These are phyloP conservation scores for Thomomys bottae DNA, from an alignment of 2,113 vertebrate genomes.

Conservation along the genomic window DNA sequence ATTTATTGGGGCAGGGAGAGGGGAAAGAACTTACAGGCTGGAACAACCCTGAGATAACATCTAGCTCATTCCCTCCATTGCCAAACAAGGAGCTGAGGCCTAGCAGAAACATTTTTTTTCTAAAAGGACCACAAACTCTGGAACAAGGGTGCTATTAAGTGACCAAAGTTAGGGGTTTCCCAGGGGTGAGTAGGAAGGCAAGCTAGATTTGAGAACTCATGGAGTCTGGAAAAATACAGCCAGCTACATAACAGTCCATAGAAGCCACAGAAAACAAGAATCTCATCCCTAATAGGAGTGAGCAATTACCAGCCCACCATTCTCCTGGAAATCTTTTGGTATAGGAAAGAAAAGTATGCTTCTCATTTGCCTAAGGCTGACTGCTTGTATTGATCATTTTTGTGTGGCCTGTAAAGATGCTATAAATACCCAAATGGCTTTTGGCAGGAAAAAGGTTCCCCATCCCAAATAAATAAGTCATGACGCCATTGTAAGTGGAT, in stretches of 20 bases:
- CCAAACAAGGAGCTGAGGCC: slow-evolving; percentile 1
- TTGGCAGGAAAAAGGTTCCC: too few species aligned
- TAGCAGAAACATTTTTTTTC: slow-evolving; percentile 50
- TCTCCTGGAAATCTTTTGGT: too few species aligned
- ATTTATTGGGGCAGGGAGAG: neutral
- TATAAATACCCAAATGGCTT: too few species aligned
- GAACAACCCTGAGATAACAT: slow-evolving; percentile 26
- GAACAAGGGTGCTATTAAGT: neutral
- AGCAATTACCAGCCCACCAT: too few species aligned
- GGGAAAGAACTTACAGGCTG: neutral
- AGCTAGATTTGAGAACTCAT: slow-evolving; percentile 41
- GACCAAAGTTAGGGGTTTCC: slow-evolving; percentile 37
- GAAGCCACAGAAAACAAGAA: neutral
- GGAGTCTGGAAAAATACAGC: slow-evolving; percentile 61
- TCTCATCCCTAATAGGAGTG: too few species aligned
- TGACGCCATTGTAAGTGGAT: neutral
- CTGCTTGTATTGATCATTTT: too few species aligned
- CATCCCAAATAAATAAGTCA: slow-evolving; percentile 42
- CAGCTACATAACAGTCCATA: neutral
- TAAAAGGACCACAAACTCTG: neutral
- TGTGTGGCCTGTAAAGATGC: too few species aligned
- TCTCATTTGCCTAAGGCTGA: too few species aligned
- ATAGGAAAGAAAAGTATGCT: too few species aligned
- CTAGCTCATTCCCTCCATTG: neutral
- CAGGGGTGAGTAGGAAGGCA: neutral